Conservation (phyloP, 2,888 invertebrate species). For the Parnassius orleans region DNA sequence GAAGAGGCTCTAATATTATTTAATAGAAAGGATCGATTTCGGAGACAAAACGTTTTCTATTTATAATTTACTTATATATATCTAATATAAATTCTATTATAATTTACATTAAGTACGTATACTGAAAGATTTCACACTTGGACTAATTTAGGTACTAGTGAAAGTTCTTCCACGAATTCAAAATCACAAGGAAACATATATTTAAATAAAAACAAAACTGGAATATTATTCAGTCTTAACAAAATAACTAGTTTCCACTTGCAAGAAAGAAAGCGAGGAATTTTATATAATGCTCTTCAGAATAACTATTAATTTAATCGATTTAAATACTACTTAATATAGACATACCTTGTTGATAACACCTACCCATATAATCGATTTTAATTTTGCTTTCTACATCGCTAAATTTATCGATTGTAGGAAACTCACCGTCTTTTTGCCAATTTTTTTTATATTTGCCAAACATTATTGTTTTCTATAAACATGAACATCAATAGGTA, state of each 20-base stretch:
- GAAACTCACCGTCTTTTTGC: constrained; percentile 72
- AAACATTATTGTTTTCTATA: constrained; percentile 53
- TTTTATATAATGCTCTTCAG: constrained; percentile 44
- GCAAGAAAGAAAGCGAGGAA: constrained; percentile 47
- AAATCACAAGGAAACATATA: constrained; percentile 46
- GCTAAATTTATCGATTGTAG: constrained; percentile 74
- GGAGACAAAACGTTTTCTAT: constrained; percentile 72
- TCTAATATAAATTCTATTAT: constrained; percentile 80
- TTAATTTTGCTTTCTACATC: constrained; percentile 73
- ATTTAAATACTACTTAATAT: constrained; percentile 70
- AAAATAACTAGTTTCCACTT: constrained; percentile 63
- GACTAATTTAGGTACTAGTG: constrained; percentile 74
- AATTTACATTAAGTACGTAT: constrained; percentile 81
- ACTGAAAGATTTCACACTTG: constrained; percentile 78
- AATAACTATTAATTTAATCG: constrained; percentile 53
- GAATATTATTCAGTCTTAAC: constrained; percentile 78
- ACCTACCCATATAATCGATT: constrained; percentile 67
- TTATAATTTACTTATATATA: constrained; percentile 78
- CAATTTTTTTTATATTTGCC: constrained; percentile 50
- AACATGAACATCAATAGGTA: constrained; percentile 78
- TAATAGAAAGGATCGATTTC: constrained; percentile 38
- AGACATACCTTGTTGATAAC: constrained; percentile 67
- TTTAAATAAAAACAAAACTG: constrained; percentile 62
- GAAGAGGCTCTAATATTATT: constrained; percentile 58
- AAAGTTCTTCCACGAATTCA: constrained; percentile 54